Conservation (phyloP, 2,888 invertebrate species). For the Nomada fabriciana region DNA sequence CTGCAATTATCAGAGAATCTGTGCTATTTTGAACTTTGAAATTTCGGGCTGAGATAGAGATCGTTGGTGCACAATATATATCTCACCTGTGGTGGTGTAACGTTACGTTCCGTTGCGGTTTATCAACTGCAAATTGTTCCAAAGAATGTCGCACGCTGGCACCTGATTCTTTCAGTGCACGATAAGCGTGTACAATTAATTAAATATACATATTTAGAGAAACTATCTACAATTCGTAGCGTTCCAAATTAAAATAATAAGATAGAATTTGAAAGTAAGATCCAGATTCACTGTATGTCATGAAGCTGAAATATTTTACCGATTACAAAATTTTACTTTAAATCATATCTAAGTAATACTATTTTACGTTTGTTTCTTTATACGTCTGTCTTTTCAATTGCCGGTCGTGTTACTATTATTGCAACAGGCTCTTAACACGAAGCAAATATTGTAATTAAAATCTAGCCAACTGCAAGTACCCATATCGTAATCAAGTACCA, state of each 20-base stretch:
- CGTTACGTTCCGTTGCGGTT: background rate
- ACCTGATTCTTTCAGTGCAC: background rate
- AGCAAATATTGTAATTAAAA: constrained; percentile 12
- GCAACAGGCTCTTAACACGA: background rate
- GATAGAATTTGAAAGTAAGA: too few relatives aligned
- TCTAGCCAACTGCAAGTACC: background rate
- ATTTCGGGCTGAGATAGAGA: constrained; percentile 19
- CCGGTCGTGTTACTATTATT: background rate
- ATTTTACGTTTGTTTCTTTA: background rate
- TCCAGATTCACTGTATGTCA: background rate
- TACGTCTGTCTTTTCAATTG: background rate
- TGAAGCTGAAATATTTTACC: background rate
- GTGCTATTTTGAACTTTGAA: constrained; percentile 39
- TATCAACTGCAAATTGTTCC: constrained; percentile 15
- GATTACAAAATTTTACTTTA: background rate
- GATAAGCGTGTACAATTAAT: background rate
- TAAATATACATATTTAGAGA: background rate
- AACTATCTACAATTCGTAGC: background rate
- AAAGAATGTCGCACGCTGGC: background rate
- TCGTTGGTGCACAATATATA: background rate
- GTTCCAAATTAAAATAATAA: too few relatives aligned
- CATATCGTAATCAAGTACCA: background rate
- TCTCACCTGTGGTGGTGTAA: background rate
- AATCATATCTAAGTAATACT: background rate
- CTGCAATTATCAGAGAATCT: constrained; percentile 35